These are phyloP conservation scores for Eupithecia exiguata DNA, from an alignment of 2,888 invertebrate species.

Conservation along the genomic window DNA sequence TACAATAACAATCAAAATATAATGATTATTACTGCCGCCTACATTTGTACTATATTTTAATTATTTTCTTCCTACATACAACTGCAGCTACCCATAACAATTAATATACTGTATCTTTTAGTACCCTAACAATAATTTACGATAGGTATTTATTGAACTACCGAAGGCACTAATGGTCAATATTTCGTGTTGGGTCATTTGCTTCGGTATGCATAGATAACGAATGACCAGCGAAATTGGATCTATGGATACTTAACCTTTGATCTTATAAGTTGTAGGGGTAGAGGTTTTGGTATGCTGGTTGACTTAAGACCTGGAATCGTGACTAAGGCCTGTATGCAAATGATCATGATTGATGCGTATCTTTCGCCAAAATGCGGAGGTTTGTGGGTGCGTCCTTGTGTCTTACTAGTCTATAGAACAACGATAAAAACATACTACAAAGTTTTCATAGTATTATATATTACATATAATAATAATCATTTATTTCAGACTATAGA, in stretches of 20 bases:
- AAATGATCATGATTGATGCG: conserved; percentile 73
- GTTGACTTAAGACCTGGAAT: conserved; percentile 48
- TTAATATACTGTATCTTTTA: conserved; percentile 50
- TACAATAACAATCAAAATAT: not conserved
- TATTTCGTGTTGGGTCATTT: conserved; percentile 57
- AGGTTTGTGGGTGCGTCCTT: conserved; percentile 51
- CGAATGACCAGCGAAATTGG: conserved; percentile 45
- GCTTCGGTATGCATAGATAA: conserved; percentile 52
- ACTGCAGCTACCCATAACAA: conserved; percentile 34
- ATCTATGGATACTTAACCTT: conserved; percentile 38
- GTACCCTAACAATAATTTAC: conserved; percentile 57
- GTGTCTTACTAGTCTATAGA: not conserved
- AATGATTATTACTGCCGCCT: not conserved
- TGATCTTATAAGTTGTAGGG: conserved; percentile 31
- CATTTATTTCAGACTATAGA: too few species aligned
- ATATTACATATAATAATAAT: too few species aligned
- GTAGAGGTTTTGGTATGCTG: conserved; percentile 47
- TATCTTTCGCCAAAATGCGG: conserved; percentile 63
- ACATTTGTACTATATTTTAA: conserved; percentile 13
- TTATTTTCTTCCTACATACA: conserved; percentile 41
- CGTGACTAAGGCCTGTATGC: conserved; percentile 65
- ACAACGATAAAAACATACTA: not conserved
- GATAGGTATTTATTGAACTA: conserved; percentile 53
- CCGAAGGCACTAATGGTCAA: conserved; percentile 56
- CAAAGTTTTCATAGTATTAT: too few species aligned